A percentile compares a stretch with the other conserved stretches of the same genome.
phyloP scores from a whole-genome alignment of 1,140 invertebrate species.

The Grapholita molesta region DNA sequence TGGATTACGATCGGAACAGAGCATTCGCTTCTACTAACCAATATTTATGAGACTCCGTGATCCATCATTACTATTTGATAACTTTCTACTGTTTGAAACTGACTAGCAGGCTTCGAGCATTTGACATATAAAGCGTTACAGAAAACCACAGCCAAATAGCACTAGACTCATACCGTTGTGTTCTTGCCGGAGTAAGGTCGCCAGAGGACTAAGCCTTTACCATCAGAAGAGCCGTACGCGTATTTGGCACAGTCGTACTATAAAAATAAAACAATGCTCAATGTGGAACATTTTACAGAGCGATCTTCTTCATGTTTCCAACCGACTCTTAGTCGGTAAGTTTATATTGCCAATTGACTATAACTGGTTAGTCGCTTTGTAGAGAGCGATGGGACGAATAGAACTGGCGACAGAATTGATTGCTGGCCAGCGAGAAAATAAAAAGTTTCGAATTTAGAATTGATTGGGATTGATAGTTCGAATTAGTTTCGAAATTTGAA shows the following conservation, averaged over 20 bases:
- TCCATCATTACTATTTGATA: neutral
- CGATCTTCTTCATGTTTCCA: no score
- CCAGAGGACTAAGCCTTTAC: no score
- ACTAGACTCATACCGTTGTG: no score
- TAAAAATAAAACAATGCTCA: no score
- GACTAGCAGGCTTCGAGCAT: no score
- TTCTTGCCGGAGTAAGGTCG: no score
- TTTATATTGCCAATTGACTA: neutral
- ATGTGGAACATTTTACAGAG: no score
- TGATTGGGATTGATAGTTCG: slow-evolving; percentile 17
- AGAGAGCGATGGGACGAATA: neutral
- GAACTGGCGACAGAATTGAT: slow-evolving; percentile 12
- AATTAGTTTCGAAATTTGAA: slow-evolving; percentile 11
- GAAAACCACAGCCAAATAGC: no score
- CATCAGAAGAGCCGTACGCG: no score
- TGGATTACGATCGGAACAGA: neutral
- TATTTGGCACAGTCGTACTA: no score
- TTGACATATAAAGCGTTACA: no score
- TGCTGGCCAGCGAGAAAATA: slow-evolving; percentile 12
- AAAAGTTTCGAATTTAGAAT: slow-evolving; percentile 14
- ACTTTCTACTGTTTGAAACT: no score
- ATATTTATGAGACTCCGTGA: neutral
- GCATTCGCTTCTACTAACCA: neutral
- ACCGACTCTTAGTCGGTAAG: neutral
- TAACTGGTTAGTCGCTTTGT: neutral